Evolutionary conservation across 2,113 vertebrate species (phyloP).

Genomic region (Eleginops maclovinus): DNA sequence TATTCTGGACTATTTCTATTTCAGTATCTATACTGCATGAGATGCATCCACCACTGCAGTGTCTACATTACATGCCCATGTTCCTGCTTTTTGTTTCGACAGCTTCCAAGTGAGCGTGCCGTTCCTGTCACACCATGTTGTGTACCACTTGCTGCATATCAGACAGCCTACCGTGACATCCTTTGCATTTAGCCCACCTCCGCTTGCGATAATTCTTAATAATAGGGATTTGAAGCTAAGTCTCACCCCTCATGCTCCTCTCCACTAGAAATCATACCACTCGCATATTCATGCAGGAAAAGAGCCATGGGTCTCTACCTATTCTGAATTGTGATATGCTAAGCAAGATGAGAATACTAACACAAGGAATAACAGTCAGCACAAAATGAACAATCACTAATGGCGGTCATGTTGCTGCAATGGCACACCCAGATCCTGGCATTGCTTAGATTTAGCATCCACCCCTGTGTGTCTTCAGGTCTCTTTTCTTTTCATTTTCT

Average conservation of each 20-base stretch:
- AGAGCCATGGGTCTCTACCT: conserved; percentile 2
- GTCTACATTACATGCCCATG: conserved; percentile 8
- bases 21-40: not conserved
- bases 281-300: not conserved
- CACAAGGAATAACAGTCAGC: conserved; percentile 35
- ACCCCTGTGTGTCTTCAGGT: not conserved
- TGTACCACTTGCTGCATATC: not conserved
- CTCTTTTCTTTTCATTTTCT: not conserved
- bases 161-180: not conserved
- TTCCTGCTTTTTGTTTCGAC: conserved; percentile 16
- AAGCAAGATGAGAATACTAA: conserved; percentile 25
- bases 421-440: conserved; percentile 38
- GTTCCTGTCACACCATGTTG: conserved; percentile 19
- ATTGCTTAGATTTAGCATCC: conserved; percentile 4
- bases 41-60: conserved; percentile 14
- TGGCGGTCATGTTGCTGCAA: conserved; percentile 31
- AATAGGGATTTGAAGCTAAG: conserved; percentile 8
- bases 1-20: not conserved
- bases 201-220: conserved; percentile 4
- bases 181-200: not conserved
- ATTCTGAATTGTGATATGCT: conserved; percentile 7
- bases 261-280: not conserved
- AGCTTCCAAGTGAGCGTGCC: conserved; percentile 20
- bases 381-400: conserved; percentile 31
- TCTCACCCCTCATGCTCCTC: not conserved